phyloP scores from a whole-genome alignment of 2,797 vertebrate species.

The Tapera naevia region DNA sequence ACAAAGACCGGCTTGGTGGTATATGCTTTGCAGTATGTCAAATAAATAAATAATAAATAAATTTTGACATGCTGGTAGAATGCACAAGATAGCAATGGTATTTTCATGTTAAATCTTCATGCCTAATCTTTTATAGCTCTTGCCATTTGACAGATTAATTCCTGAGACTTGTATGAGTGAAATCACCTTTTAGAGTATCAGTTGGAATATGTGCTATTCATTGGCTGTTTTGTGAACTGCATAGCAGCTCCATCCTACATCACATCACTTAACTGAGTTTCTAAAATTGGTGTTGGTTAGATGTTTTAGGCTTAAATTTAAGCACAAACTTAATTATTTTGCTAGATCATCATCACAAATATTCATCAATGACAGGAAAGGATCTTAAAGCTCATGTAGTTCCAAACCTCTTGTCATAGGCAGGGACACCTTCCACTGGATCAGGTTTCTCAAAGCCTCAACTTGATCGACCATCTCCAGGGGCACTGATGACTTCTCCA shows the following conservation, averaged over 20 bases:
- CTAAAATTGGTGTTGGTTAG: not conserved
- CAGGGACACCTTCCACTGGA: no score
- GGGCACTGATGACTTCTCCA: no score
- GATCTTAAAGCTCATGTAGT: no score
- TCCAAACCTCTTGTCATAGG: no score
- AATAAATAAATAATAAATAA: constrained; percentile 49
- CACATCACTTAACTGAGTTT: not conserved
- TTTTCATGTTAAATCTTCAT: not conserved
- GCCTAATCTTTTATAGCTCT: not conserved
- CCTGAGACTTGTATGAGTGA: not conserved
- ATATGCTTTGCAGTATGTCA: not conserved
- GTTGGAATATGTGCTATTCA: not conserved
- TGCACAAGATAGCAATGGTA: not conserved
- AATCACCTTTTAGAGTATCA: not conserved
- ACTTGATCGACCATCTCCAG: no score
- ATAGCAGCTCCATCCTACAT: not conserved
- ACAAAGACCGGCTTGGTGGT: not conserved
- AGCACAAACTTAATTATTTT: not conserved
- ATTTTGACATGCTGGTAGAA: not conserved
- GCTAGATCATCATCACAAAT: not conserved
- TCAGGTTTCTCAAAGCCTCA: no score
- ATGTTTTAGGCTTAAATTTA: not conserved
- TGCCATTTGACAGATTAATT: not conserved
- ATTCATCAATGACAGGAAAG: not conserved
- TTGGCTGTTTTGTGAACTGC: not conserved